Evolutionary conservation across 2,888 invertebrate species (phyloP), one percentile per base, ranked within the genome.

Genomic region (Cotesia congregata): DNA sequence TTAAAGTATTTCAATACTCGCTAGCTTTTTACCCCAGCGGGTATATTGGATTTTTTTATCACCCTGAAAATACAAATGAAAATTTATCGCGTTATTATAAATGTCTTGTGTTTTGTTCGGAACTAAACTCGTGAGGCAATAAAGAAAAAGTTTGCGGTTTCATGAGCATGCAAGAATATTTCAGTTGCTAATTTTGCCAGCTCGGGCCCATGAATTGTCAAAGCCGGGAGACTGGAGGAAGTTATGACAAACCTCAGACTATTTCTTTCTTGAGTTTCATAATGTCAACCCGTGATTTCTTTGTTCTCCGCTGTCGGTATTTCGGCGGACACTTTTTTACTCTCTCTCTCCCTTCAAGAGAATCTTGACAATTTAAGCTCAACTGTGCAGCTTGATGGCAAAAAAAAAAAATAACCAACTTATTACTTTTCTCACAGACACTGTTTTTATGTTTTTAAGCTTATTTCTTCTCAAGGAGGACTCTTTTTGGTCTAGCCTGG

Each of bases 191-290:
- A 30, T 30, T 30, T 30, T 30, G 50, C 12, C 50, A 50, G 15
- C 20, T 5, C 50, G 50, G 67, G 67, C 75, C 67, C 60, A 71
- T 75, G 71, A 75, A 75, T 75, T 75, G 71, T 71, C 71, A 65
- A 75, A 71, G 67, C 65, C 71, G 40, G 64, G 67, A 39, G 71
- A 60, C 30, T 30, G 60, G 17, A 70, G 39, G 59, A 15, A 50
- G 39, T 39, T 41, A 41, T n/a, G 65, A 70, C 38, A 67, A 67
- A 67, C 38, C 39, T 15, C 50, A 70, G 70, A 40, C 60, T 40
- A 38, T 9, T 60, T 40, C 60, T 62, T 12, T 40, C 15, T 38
- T 3, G 6, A 30, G 30, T 72, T 30, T 71, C 59, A 69, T 59
- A 69, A 39, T 40, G 39, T 67, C 38, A n/a, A 64, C 17, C 30